Percentiles rank a stretch among this genome's conserved stretches.
Conservation (phyloP, 2,888 invertebrate species). For the Azorinus chamasolen region DNA sequence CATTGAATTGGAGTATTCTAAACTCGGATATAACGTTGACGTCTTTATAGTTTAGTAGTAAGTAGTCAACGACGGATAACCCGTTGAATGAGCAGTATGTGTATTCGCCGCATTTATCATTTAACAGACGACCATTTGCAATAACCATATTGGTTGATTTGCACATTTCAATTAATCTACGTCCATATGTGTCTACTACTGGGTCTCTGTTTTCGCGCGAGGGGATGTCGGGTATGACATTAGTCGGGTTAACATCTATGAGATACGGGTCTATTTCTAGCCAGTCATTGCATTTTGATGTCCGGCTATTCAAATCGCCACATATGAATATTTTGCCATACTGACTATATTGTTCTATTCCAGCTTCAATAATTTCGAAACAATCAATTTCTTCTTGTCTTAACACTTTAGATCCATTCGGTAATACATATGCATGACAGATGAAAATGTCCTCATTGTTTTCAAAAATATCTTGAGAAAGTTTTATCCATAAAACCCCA, state of each 20-base stretch:
- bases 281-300: background rate
- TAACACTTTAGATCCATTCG: background rate
- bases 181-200: background rate
- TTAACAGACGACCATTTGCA: slow-evolving; percentile 1
- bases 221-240: background rate
- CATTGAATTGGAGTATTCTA: background rate
- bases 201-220: background rate
- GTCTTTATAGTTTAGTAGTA: background rate
- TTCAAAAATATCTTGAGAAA: background rate
- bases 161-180: background rate
- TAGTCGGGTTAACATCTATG: background rate
- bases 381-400: slow-evolving; percentile 3
- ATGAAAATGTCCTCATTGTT: slow-evolving; percentile 1
- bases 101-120: background rate
- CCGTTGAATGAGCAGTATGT: background rate
- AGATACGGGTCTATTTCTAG: slow-evolving; percentile 1
- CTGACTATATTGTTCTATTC: background rate
- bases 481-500: slow-evolving; percentile 12
- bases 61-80: slow-evolving; percentile 1
- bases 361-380: slow-evolving; percentile 6
- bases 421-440: slow-evolving; percentile 5
- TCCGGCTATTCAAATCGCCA: slow-evolving; percentile 2
- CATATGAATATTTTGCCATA: background rate
- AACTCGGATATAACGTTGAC: background rate
- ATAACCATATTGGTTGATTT: slow-evolving; percentile 3